phyloP scores from a whole-genome alignment of 2,113 vertebrate genomes.

The Pagrus major region DNA sequence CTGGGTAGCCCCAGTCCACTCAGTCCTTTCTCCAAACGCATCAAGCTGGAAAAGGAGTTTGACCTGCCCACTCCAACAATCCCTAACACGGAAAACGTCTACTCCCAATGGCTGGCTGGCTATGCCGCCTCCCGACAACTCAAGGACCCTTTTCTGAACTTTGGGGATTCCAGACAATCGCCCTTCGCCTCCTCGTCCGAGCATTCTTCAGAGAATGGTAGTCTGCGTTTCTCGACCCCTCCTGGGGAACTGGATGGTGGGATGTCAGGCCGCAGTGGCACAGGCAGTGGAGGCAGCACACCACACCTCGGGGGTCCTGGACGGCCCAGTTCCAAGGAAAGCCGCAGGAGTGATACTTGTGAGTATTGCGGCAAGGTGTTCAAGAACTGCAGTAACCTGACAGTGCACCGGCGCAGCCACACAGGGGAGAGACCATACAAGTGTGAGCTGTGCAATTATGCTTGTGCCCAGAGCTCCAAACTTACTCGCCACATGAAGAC shows the following conservation, averaged over 20 bases:
- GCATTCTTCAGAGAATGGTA: slow-evolving; percentile 99
- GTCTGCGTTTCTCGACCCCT: slow-evolving; percentile 98
- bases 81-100: slow-evolving; percentile 99
- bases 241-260: slow-evolving; percentile 97
- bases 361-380: slow-evolving; percentile 99
- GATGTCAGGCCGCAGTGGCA: slow-evolving; percentile 97
- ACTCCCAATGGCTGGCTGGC: slow-evolving; percentile 99
- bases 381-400: slow-evolving; percentile 99
- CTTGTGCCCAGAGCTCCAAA: slow-evolving; percentile 99
- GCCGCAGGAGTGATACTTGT: slow-evolving; percentile 98
- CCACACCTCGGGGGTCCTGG: slow-evolving; percentile 96
- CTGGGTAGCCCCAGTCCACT: slow-evolving; percentile 97
- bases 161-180: slow-evolving; percentile 99
- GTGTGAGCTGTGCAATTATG: slow-evolving; percentile 99
- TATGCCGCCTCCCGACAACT: slow-evolving; percentile 98
- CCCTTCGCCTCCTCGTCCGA: slow-evolving; percentile 98
- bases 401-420: slow-evolving; percentile 99
- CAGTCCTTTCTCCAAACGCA: slow-evolving; percentile 98
- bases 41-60: slow-evolving; percentile 99
- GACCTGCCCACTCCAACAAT: slow-evolving; percentile 96
- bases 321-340: slow-evolving; percentile 97
- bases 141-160: slow-evolving; percentile 99
- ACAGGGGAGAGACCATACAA: slow-evolving; percentile 99
- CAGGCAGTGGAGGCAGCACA: slow-evolving; percentile 98
- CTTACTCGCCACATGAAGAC: slow-evolving; percentile 99